Conservation (phyloP, 2,113 vertebrate species). For the Lathamus discolor region DNA sequence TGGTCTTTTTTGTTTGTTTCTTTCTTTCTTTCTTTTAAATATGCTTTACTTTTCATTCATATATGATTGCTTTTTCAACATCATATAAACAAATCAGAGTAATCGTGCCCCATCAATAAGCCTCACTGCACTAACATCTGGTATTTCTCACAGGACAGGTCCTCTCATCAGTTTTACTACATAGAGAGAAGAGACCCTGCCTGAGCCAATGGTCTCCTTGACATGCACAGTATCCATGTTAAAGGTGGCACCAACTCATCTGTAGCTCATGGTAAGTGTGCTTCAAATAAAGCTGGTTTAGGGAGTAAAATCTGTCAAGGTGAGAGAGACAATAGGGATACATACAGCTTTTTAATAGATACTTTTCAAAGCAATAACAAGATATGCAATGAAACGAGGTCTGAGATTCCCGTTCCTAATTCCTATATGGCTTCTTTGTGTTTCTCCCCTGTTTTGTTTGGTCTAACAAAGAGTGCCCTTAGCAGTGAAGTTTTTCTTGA, state of each 20-base stretch:
- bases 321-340: background rate
- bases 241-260: background rate
- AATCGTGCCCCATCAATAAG: background rate
- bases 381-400: background rate
- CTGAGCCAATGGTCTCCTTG: background rate
- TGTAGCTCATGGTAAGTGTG: background rate
- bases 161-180: background rate
- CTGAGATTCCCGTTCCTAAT: background rate
- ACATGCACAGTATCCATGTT: background rate
- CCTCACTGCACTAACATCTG: background rate
- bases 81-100: background rate
- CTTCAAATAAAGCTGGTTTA: background rate
- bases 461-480: background rate
- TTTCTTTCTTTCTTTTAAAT: background rate
- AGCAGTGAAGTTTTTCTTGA: background rate
- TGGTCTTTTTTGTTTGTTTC: too few relatives aligned
- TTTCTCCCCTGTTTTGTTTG: background rate
- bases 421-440: background rate
- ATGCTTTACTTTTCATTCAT: background rate
- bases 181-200: background rate
- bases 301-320: background rate
- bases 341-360: background rate
- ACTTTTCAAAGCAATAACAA: background rate
- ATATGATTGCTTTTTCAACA: background rate
- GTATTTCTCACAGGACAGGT: background rate